phyloP scores from a whole-genome alignment of 2,113 vertebrate genomes.

The Thalassarche chlororhynchos region DNA sequence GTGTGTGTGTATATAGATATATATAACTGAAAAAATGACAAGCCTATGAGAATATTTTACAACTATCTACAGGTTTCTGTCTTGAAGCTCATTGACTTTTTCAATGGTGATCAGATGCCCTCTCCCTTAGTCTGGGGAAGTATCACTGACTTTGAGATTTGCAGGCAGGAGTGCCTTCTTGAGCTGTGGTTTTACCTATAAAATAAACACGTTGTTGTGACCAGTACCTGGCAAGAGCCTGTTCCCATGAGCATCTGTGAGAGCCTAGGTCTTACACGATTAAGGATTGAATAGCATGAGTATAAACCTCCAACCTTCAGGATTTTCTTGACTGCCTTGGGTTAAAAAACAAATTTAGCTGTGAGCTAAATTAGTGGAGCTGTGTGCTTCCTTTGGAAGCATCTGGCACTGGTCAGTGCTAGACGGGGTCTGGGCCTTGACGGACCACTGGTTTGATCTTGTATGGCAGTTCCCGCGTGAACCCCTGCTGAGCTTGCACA shows the following conservation, averaged over 20 bases:
- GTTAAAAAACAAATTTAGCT: not conserved
- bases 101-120: not conserved
- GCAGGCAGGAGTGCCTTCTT: not conserved
- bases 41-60: not conserved
- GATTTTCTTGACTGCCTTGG: not conserved
- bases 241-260: not conserved
- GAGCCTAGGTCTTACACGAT: not conserved
- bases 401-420: conserved; percentile 21
- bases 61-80: not conserved
- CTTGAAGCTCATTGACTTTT: not conserved
- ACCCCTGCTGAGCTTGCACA: not conserved
- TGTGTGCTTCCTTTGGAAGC: not conserved
- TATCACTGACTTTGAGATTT: not conserved
- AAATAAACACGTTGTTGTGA: not conserved
- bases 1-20: not conserved
- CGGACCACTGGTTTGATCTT: conserved; percentile 22
- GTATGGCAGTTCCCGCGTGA: not conserved
- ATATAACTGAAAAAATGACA: not conserved
- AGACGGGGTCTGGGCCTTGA: not conserved
- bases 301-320: not conserved
- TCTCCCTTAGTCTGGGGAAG: not conserved
- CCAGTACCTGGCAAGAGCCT: not conserved
- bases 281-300: not conserved
- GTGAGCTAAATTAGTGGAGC: not conserved
- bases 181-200: not conserved